phyloP scores from a whole-genome alignment of 2,797 vertebrate genomes.

The Antrozous pallidus region DNA sequence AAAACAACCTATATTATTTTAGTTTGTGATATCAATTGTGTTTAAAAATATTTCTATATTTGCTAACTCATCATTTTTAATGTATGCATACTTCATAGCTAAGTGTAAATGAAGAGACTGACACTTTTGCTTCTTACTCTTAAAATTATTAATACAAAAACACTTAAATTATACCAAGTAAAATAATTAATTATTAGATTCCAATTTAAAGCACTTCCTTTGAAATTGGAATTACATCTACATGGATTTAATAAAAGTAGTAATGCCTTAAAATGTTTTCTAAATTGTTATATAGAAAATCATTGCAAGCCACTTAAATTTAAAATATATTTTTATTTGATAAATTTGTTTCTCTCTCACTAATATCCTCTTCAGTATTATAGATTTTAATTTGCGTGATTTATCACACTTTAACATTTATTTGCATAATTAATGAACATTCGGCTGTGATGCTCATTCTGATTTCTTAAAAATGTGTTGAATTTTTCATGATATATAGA shows the following conservation, averaged over 20 bases:
- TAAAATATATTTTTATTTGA: constrained; percentile 25
- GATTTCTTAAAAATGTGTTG: constrained; percentile 16
- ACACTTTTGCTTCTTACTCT: background rate
- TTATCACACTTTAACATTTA: constrained; percentile 32
- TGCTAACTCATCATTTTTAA: background rate
- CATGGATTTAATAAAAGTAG: background rate
- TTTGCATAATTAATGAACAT: constrained; percentile 31
- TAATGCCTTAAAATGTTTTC: background rate
- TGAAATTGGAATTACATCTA: background rate
- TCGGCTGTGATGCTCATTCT: constrained; percentile 1
- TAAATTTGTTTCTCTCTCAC: background rate
- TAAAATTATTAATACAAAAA: constrained; percentile 30
- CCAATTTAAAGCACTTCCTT: background rate
- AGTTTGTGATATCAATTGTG: background rate
- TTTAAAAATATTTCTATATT: constrained; percentile 1
- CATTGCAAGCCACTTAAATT: constrained; percentile 1
- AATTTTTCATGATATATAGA: background rate
- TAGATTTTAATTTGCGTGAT: constrained; percentile 49
- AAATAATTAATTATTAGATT: constrained; percentile 18
- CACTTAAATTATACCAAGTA: constrained; percentile 16
- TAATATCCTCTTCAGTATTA: background rate
- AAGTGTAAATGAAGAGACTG: background rate
- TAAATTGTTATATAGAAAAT: background rate
- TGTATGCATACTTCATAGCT: background rate
- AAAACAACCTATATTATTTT: background rate